Evolutionary conservation across 2,888 invertebrate species (phyloP).

Genomic region (Noctua comes): DNA sequence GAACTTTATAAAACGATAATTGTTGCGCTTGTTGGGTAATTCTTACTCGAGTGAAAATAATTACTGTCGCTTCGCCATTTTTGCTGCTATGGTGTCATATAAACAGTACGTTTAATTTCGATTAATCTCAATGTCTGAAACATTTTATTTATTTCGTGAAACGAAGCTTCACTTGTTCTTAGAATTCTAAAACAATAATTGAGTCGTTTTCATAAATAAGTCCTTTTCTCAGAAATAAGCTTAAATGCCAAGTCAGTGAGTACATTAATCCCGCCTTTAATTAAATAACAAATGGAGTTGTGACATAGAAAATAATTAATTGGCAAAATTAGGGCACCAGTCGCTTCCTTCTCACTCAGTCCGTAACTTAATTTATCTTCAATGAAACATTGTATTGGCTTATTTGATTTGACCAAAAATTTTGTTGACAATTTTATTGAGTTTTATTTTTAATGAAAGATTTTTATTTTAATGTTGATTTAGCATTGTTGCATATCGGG

Average conservation of each 20-base stretch:
- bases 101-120: background rate
- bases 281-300: constrained; percentile 37
- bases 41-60: constrained; percentile 13
- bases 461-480: background rate
- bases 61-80: background rate
- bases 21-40: constrained; percentile 22
- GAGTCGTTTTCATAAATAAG: constrained; percentile 3
- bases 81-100: background rate
- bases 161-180: background rate
- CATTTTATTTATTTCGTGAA: background rate
- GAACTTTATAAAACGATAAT: constrained; percentile 25
- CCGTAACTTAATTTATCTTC: constrained; percentile 37
- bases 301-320: constrained; percentile 39
- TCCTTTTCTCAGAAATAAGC: background rate
- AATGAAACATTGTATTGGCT: constrained; percentile 15
- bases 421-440: background rate
- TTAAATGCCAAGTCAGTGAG: constrained; percentile 22
- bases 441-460: background rate
- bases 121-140: background rate
- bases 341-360: constrained; percentile 7
- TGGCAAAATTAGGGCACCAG: constrained; percentile 29
- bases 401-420: background rate
- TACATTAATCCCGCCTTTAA: constrained; percentile 32
- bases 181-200: constrained; percentile 1
- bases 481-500: background rate